Evolutionary conservation across 2,113 vertebrate genomes (phyloP), one percentile per base, ranked within the genome.

Genomic region (Potamarius usumacintae): DNA sequence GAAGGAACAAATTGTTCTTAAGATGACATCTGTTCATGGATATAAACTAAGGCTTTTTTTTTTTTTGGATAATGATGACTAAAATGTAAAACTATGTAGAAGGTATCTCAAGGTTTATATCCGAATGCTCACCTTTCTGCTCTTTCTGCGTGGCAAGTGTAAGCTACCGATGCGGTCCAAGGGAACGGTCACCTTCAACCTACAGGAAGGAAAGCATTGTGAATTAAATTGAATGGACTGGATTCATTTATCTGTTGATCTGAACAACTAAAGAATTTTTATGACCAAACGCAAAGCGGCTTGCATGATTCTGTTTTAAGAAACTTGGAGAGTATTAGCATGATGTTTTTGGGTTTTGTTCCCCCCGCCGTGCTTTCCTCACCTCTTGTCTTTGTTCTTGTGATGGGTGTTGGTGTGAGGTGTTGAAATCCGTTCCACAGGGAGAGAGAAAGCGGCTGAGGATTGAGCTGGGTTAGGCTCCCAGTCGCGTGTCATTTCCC

Each of bases 131-230:
- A 95, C 95, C 90, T 94, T 93, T 92, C 77, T 84, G 85, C 87
- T 82, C 57, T 62, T 93, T 72, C 83, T 88, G 53, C 57, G 90
- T 65, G 78, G 86, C 84, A 82, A 91, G 91, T 89, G 92, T 88
- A 62, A 93, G 89, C 92, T 82, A 22, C 94, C 91, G 12, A 96
- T 94, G n/a, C 93, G 85, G 88, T 96, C 95, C 80, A 96, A 62
- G 84, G 93, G 95, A 87, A 91, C 88, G 2, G 80, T 91, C 0
- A 94, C 89, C 48, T 93, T 95, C 83, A 91, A 93, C 91, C 95
- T 96, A 82, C 8, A 58, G 72, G 60, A 15, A 72, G 18, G 52
- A 12, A 67, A 22, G 62, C 58, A 42, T 14, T 18, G 30, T 18
- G 8, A 25, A 22, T 11, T 17, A 1, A 81, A 60, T 52, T 53